phyloP scores from a whole-genome alignment of 2,113 vertebrate genomes.

The Mionectes macconnelli region DNA sequence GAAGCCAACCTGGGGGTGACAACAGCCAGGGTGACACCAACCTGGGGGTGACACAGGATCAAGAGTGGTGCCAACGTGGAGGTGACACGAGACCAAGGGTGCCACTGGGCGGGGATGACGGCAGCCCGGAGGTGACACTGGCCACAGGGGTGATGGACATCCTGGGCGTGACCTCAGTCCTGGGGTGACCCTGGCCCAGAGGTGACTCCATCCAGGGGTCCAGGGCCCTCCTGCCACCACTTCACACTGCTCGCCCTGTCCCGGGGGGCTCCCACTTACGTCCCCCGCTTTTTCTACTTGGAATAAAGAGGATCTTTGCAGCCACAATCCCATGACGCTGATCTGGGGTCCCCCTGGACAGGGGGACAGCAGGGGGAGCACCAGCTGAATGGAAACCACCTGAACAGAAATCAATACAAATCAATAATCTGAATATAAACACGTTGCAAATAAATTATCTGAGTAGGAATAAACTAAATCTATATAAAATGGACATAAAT shows the following conservation, averaged over 20 bases:
- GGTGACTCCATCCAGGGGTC: background rate
- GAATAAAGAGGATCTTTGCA: constrained; percentile 26
- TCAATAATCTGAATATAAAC: background rate
- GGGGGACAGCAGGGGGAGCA: rapidly evolving
- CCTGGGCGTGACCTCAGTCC: background rate
- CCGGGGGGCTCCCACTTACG: background rate
- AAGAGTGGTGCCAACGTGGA: too few species aligned
- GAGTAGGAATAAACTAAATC: background rate
- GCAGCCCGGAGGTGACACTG: background rate
- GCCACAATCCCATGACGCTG: background rate
- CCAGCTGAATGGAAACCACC: background rate
- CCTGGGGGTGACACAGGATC: too few species aligned
- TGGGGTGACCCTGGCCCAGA: background rate
- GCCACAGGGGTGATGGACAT: background rate
- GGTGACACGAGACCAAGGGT: too few species aligned
- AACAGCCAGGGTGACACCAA: background rate
- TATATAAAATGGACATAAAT: background rate
- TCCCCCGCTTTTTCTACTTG: background rate
- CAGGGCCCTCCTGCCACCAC: background rate
- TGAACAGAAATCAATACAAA: background rate
- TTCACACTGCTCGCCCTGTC: background rate
- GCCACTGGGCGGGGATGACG: too few species aligned
- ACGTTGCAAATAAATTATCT: background rate
- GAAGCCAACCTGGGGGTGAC: background rate
- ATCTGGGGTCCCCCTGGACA: background rate